Evolutionary conservation across 2,113 vertebrate genomes (phyloP).

Genomic region (Eulacestoma nigropectus): DNA sequence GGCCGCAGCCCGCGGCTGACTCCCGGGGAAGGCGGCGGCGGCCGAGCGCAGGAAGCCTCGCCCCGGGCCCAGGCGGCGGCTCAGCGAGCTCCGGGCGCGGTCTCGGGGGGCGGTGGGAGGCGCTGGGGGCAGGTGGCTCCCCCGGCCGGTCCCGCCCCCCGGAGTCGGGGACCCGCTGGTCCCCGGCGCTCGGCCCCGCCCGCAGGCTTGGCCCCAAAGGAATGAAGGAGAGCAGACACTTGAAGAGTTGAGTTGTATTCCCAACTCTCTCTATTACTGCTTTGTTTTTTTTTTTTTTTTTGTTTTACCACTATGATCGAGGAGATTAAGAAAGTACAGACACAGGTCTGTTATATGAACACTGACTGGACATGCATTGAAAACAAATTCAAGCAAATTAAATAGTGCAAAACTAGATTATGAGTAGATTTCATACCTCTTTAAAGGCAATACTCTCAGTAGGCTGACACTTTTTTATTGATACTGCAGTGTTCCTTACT

Average conservation of each 20-base stretch:
- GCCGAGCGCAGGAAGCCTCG: neutral
- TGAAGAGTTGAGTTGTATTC: neutral
- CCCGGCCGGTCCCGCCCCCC: too few species aligned
- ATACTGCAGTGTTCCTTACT: neutral
- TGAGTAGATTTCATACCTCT: neutral
- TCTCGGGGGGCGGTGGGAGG: too few species aligned
- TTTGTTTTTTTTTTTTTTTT: neutral
- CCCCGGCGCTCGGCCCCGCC: neutral
- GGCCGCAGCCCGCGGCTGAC: neutral
- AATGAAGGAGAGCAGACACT: fast-evolving
- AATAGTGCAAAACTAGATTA: neutral
- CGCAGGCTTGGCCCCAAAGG: neutral
- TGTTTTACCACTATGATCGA: neutral
- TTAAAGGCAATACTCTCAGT: neutral
- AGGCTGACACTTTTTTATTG: neutral
- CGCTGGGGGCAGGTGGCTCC: neutral
- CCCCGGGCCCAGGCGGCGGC: neutral
- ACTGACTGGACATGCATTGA: neutral
- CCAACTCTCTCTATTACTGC: neutral
- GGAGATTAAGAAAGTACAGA: neutral
- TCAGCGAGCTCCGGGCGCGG: fast-evolving
- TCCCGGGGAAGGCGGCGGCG: neutral
- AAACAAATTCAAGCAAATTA: neutral
- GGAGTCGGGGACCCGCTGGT: fast-evolving
- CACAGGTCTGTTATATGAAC: neutral